phyloP scores from a whole-genome alignment of 2,888 invertebrate species.

The Hypercompe scribonia region DNA sequence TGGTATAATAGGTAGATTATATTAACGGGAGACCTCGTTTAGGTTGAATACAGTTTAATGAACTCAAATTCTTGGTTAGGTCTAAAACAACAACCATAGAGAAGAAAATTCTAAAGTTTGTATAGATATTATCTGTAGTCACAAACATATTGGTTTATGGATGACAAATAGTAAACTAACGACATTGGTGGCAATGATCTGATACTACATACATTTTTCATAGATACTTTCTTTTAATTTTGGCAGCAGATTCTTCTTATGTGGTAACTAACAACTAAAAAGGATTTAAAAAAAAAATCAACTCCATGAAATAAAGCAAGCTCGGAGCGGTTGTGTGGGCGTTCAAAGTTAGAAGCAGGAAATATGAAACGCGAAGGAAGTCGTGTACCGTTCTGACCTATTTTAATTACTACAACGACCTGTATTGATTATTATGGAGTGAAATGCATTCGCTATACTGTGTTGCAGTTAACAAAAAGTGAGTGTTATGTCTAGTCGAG shows the following conservation, averaged over 20 bases:
- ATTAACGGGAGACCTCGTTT: slow-evolving; percentile 8
- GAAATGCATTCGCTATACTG: background rate
- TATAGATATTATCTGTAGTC: background rate
- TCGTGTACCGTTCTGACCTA: too few relatives aligned
- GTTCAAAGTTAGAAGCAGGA: too few relatives aligned
- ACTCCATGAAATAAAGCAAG: too few relatives aligned
- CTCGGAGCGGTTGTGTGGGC: too few relatives aligned
- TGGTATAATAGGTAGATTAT: slow-evolving; percentile 7
- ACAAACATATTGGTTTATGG: background rate
- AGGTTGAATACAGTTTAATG: slow-evolving; percentile 6
- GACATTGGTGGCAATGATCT: too few relatives aligned
- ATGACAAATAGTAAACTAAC: background rate
- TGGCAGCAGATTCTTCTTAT: too few relatives aligned
- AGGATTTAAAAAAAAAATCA: too few relatives aligned
- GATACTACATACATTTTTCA: too few relatives aligned
- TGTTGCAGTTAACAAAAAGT: background rate
- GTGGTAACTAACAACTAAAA: too few relatives aligned
- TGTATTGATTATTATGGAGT: background rate
- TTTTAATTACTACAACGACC: too few relatives aligned
- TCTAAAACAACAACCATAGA: background rate
- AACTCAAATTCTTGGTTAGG: background rate
- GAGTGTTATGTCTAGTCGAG: background rate
- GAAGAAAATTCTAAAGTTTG: background rate
- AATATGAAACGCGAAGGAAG: too few relatives aligned
- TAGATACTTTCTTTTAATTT: too few relatives aligned